These are phyloP conservation scores for Callimorpha dominula DNA, from an alignment of 2,888 invertebrate genomes.

Conservation along the genomic window DNA sequence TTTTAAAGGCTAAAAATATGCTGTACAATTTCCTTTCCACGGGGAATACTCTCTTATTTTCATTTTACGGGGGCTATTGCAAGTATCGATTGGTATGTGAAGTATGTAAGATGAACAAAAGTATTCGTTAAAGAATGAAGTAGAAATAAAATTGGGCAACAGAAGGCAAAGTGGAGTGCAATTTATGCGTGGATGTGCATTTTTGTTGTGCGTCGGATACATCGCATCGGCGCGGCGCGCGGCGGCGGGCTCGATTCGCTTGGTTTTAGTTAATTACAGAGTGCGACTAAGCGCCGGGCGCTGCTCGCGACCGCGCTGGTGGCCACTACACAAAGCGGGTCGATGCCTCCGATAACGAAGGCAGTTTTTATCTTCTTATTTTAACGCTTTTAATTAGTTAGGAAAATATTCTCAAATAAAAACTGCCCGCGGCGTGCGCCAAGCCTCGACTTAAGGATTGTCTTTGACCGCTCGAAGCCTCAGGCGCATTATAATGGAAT, in stretches of 20 bases:
- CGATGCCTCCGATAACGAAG: conserved; percentile 86
- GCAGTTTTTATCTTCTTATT: conserved; percentile 84
- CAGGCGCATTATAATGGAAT: conserved; percentile 73
- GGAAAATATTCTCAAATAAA: conserved; percentile 86
- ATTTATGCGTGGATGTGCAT: conserved; percentile 67
- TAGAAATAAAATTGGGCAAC: conserved; percentile 46
- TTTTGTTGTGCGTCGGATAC: conserved; percentile 69
- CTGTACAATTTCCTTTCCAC: neutral
- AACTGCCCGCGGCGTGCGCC: conserved; percentile 74
- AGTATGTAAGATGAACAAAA: conserved; percentile 10
- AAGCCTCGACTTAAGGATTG: conserved; percentile 73
- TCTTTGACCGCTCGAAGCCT: conserved; percentile 75
- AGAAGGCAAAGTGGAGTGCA: conserved; percentile 48
- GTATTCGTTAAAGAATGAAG: conserved; percentile 33
- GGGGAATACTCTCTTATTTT: no score
- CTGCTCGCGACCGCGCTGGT: conserved; percentile 67
- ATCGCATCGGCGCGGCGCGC: conserved; percentile 47
- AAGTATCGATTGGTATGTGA: conserved; percentile 6
- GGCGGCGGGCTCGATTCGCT: conserved; percentile 60
- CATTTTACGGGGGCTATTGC: neutral
- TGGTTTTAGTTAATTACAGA: conserved; percentile 84
- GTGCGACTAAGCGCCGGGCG: conserved; percentile 72
- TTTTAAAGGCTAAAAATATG: neutral
- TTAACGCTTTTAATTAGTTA: conserved; percentile 86
- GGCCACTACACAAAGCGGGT: conserved; percentile 84